These are phyloP conservation scores for Hypotaenidia okinawae DNA, from an alignment of 2,797 vertebrate genomes.

Conservation along the genomic window DNA sequence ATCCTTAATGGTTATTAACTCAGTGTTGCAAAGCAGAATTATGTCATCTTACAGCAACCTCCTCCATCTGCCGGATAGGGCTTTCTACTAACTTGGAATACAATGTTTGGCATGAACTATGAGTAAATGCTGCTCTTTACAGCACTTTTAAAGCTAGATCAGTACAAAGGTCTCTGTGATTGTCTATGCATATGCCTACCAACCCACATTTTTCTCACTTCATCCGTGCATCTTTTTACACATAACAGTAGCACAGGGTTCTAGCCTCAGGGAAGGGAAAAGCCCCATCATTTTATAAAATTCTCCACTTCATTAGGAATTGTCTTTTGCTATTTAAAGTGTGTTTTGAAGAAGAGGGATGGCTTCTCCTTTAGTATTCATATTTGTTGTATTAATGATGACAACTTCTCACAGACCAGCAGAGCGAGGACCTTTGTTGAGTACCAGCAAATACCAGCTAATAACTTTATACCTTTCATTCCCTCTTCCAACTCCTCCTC, in stretches of 20 bases:
- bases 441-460: background rate
- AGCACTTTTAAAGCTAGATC: background rate
- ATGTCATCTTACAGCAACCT: background rate
- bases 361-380: background rate
- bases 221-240: background rate
- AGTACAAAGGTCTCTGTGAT: background rate
- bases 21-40: background rate
- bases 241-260: fast-evolving
- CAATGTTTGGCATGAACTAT: background rate
- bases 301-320: background rate
- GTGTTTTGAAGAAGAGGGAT: background rate
- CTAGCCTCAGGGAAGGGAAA: background rate
- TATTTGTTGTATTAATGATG: background rate
- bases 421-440: background rate
- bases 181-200: fast-evolving
- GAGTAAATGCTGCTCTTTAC: background rate
- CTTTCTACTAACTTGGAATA: background rate
- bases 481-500: background rate
- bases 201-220: background rate
- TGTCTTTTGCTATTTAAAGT: background rate
- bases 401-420: background rate
- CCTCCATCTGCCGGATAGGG: fast-evolving
- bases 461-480: background rate
- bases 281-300: background rate
- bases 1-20: background rate